phyloP scores from a whole-genome alignment of 2,797 vertebrate species.

The Catharus ustulatus region DNA sequence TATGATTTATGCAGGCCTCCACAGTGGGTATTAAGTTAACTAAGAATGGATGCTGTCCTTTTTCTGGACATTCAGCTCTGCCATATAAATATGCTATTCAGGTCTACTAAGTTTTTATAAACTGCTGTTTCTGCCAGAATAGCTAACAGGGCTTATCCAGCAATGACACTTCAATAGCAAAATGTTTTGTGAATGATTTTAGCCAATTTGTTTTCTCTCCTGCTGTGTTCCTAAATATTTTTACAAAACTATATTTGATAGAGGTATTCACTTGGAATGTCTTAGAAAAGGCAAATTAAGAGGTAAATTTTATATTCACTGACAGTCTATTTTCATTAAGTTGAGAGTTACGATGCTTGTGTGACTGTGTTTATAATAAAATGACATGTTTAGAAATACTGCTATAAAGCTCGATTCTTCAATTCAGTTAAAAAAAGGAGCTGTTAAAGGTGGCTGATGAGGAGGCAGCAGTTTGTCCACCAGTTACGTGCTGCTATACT shows the following conservation, averaged over 20 bases:
- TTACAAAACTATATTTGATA: constrained; percentile 26
- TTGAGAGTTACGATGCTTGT: not conserved
- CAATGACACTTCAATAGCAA: constrained; percentile 2
- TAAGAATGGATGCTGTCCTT: constrained; percentile 9
- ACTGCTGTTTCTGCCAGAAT: constrained; percentile 29
- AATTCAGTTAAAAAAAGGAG: constrained; percentile 33
- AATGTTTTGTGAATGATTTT: constrained; percentile 61
- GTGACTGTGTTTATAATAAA: constrained; percentile 36
- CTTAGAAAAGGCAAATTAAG: constrained; percentile 26
- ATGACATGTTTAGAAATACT: constrained; percentile 6
- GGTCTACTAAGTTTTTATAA: constrained; percentile 39
- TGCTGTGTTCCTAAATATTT: constrained; percentile 37
- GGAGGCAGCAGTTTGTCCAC: constrained; percentile 67
- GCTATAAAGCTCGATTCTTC: constrained; percentile 35
- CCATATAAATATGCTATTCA: not conserved
- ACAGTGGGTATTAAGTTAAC: constrained; percentile 8
- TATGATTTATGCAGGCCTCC: constrained; percentile 30
- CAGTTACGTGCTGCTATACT: constrained; percentile 55
- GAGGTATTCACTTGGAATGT: constrained; percentile 1
- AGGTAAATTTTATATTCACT: constrained; percentile 28
- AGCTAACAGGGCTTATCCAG: constrained; percentile 32
- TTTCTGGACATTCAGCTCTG: constrained; percentile 18
- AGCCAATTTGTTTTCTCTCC: constrained; percentile 31
- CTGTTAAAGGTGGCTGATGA: constrained; percentile 67
- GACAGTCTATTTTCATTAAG: constrained; percentile 27